Percentiles rank a stretch among this genome's conserved stretches.
Evolutionary conservation across 2,888 invertebrate species (phyloP).

Genomic region (Tipula vernalis): DNA sequence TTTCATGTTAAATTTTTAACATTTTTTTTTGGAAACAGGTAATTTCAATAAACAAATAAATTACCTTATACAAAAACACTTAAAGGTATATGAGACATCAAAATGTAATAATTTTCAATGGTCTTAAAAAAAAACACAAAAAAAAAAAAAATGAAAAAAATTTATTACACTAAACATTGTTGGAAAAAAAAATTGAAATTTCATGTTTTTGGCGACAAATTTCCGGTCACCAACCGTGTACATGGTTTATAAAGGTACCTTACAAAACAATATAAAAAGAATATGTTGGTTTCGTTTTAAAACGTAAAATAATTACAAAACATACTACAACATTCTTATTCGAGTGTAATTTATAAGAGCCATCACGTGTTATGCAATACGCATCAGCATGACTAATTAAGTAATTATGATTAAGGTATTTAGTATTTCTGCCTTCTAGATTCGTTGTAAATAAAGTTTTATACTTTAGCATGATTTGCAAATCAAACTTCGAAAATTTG

Average conservation of each 20-base stretch:
- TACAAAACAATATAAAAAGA: background rate
- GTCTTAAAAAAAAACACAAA: background rate
- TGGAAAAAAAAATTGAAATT: constrained; percentile 21
- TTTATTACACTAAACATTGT: background rate
- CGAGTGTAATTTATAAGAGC: background rate
- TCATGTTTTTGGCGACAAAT: constrained; percentile 27
- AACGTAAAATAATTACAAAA: background rate
- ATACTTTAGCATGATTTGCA: background rate
- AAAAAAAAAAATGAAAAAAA: background rate
- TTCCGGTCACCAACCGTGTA: constrained; percentile 23
- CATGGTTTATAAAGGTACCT: background rate
- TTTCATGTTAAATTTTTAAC: background rate
- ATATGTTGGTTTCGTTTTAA: background rate
- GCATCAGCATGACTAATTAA: background rate
- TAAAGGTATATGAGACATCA: background rate
- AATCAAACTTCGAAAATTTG: background rate
- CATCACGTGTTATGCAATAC: background rate
- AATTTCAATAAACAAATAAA: background rate
- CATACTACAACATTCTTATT: background rate
- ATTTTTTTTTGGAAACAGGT: background rate
- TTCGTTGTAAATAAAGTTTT: background rate
- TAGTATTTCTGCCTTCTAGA: background rate
- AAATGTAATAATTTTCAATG: background rate
- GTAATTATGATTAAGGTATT: background rate
- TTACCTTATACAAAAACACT: background rate